Conservation (phyloP, 2,888 invertebrate genomes). For the Sesamia inferens region DNA sequence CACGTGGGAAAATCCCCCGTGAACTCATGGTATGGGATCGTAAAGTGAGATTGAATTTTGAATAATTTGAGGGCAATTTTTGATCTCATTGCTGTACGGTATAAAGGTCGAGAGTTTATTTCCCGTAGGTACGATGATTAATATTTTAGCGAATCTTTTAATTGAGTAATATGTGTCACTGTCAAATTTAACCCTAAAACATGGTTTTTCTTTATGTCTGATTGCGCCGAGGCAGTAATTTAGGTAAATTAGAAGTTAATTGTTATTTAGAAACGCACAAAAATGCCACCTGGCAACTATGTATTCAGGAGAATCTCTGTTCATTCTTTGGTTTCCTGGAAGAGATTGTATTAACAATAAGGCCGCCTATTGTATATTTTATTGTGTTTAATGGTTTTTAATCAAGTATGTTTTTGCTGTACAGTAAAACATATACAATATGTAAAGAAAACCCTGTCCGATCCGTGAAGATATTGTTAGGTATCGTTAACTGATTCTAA, state of each 20-base stretch:
- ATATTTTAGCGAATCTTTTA: neutral
- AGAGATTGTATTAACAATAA: no score
- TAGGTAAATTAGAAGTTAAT: neutral
- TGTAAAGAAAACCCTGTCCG: no score
- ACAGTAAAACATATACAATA: no score
- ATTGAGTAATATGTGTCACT: neutral
- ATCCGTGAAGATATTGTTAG: no score
- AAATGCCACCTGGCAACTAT: neutral
- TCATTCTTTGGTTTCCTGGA: no score
- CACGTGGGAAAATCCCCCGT: conserved; percentile 60
- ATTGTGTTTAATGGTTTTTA: no score
- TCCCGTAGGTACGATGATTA: neutral
- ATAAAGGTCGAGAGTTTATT: neutral
- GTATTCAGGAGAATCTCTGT: no score
- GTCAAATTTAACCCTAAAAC: neutral
- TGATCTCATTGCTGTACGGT: conserved; percentile 8
- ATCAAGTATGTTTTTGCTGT: no score
- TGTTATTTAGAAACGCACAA: neutral
- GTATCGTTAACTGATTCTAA: no score
- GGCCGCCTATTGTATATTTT: no score
- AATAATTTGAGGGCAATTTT: conserved; percentile 45
- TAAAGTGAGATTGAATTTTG: conserved; percentile 39
- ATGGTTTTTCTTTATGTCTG: neutral
- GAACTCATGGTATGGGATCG: conserved; percentile 15
- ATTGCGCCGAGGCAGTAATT: neutral